Conservation (phyloP, 2,797 vertebrate species). For the Yasuhikotakia modesta region DNA sequence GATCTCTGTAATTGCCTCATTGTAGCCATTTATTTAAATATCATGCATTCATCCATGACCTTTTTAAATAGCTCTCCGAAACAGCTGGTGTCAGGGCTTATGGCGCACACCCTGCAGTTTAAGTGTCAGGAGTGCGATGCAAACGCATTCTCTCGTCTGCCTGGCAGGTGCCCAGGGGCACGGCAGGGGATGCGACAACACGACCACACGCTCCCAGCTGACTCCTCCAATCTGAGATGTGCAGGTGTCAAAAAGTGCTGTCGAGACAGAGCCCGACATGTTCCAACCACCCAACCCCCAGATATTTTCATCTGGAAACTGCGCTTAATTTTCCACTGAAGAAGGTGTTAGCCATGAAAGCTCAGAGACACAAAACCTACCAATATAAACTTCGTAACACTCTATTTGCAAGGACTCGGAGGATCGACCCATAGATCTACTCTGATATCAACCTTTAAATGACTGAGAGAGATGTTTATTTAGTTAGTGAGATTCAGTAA, state of each 20-base stretch:
- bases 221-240: conserved; percentile 46
- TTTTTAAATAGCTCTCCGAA: conserved; percentile 57
- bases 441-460: background rate
- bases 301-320: conserved; percentile 16
- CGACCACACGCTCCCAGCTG: conserved; percentile 52
- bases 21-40: conserved; percentile 54
- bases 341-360: background rate
- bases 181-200: conserved; percentile 50
- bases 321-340: conserved; percentile 18
- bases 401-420: background rate
- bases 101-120: conserved; percentile 52
- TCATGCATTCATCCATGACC: conserved; percentile 58
- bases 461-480: conserved; percentile 18
- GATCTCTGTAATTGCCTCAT: conserved; percentile 44
- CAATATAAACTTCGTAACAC: background rate
- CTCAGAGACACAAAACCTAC: background rate
- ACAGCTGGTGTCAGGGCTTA: conserved; percentile 58
- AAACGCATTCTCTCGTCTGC: conserved; percentile 48
- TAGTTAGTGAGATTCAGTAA: conserved; percentile 15
- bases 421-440: background rate
- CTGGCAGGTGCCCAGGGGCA: conserved; percentile 58
- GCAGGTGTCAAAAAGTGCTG: conserved; percentile 48
- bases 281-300: conserved; percentile 34
- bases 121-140: conserved; percentile 44
- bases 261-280: conserved; percentile 42